Conservation (phyloP, 2,797 vertebrate genomes). For the Dipus sagitta region DNA sequence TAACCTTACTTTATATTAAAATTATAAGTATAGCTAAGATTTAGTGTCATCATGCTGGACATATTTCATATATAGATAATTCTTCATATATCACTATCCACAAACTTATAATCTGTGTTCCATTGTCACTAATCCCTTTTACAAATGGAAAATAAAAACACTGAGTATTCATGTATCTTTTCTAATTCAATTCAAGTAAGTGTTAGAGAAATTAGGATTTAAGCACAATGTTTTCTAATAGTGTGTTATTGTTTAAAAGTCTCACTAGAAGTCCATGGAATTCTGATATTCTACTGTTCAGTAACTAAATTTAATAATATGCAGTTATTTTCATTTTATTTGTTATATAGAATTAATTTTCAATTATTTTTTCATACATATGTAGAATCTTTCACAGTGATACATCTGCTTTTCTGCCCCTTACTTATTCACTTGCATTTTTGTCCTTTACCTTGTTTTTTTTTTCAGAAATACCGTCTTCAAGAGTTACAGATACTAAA, state of each 20-base stretch:
- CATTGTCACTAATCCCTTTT: constrained; percentile 7
- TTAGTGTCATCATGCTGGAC: background rate
- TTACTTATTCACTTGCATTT: background rate
- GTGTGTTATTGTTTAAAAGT: background rate
- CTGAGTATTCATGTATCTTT: constrained; percentile 41
- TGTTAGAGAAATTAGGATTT: background rate
- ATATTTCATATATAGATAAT: background rate
- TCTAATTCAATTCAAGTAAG: background rate
- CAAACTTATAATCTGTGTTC: background rate
- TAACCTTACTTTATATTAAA: background rate
- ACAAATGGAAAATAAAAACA: constrained; percentile 17
- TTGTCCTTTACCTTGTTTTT: background rate
- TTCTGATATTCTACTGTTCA: background rate
- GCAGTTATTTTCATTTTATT: background rate
- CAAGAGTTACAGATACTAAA: constrained; percentile 8
- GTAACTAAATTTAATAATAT: background rate
- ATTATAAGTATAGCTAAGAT: constrained; percentile 1
- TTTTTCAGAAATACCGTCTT: constrained; percentile 42
- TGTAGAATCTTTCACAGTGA: background rate
- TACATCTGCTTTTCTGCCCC: background rate
- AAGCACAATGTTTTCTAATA: background rate
- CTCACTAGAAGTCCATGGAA: background rate
- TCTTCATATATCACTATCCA: background rate
- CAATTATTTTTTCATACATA: background rate
- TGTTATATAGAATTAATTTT: constrained; percentile 18